Percentiles rank a stretch among this genome's conserved stretches.
Evolutionary conservation across 2,113 vertebrate species (phyloP).

Genomic region (Tylochromis polylepis): DNA sequence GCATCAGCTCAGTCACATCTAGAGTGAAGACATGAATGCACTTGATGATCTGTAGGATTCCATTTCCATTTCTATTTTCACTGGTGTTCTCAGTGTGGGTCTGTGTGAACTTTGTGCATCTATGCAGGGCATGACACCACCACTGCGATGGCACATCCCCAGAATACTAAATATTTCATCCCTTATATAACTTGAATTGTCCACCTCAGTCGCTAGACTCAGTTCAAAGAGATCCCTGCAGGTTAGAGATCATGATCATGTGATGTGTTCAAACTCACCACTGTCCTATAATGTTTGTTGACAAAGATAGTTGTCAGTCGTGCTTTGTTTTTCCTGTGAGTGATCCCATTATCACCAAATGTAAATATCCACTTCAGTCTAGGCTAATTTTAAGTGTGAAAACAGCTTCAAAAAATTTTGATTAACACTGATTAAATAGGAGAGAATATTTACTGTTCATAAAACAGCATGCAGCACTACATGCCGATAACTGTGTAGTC

Average conservation of each 20-base stretch:
- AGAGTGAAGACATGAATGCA: neutral
- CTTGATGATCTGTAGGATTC: neutral
- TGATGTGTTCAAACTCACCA: neutral
- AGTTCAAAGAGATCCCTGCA: slow-evolving; percentile 9
- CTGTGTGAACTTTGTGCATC: slow-evolving; percentile 14
- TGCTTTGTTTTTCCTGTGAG: neutral
- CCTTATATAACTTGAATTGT: slow-evolving; percentile 1
- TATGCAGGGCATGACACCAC: neutral
- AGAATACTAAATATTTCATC: slow-evolving; percentile 43
- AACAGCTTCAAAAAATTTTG: neutral
- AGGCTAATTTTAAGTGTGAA: neutral
- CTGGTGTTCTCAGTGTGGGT: neutral
- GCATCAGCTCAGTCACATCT: neutral
- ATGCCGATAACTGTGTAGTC: neutral
- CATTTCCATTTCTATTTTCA: slow-evolving; percentile 12
- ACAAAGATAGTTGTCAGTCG: neutral
- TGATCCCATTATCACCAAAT: neutral
- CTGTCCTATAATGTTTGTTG: neutral
- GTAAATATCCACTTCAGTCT: neutral
- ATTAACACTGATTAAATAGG: neutral
- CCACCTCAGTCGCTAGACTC: neutral
- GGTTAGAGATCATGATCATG: slow-evolving; percentile 20
- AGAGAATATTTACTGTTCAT: neutral
- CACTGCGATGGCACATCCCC: neutral
- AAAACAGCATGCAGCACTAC: neutral